Conservation (phyloP, 1,140 invertebrate species). For the Lepeophtheirus salmonis region DNA sequence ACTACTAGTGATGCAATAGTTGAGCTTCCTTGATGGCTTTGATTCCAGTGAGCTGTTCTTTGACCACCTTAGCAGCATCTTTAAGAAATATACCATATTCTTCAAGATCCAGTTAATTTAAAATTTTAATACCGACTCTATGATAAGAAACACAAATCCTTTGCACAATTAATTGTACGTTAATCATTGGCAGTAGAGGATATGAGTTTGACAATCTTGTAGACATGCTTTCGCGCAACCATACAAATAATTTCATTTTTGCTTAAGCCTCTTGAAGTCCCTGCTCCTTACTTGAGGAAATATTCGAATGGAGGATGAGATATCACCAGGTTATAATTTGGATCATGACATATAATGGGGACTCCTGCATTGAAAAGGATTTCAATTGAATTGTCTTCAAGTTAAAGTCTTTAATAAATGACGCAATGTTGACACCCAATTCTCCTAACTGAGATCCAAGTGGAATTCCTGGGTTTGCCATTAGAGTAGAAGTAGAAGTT, state of each 20-base stretch:
- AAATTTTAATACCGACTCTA: slow-evolving; percentile 53
- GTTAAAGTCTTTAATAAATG: slow-evolving; percentile 98
- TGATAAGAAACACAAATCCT: slow-evolving; percentile 53
- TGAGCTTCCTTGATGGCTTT: not conserved
- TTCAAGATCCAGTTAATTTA: slow-evolving; percentile 10
- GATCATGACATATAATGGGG: slow-evolving; percentile 65
- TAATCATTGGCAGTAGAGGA: slow-evolving; percentile 42
- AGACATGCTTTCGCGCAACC: slow-evolving; percentile 85
- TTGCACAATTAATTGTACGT: slow-evolving; percentile 55
- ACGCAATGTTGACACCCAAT: slow-evolving; percentile 81
- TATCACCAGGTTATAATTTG: slow-evolving; percentile 61
- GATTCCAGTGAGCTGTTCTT: not conserved
- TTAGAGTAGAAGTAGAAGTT: slow-evolving; percentile 61
- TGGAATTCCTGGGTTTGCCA: slow-evolving; percentile 65
- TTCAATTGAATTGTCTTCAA: too few species aligned
- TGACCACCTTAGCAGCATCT: not conserved
- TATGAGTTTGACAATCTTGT: slow-evolving; percentile 95
- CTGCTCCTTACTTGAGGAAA: slow-evolving; percentile 85
- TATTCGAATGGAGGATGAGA: slow-evolving; percentile 64
- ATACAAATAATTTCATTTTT: slow-evolving; percentile 60
- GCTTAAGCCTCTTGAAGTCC: slow-evolving; percentile 62
- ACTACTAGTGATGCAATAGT: not conserved
- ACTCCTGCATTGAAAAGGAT: slow-evolving; percentile 78
- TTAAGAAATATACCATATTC: not conserved
- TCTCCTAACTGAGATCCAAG: slow-evolving; percentile 78